Evolutionary conservation across 2,888 invertebrate species (phyloP), one percentile per base, ranked within the genome.

Genomic region (Chrysopilus asiliformis): DNA sequence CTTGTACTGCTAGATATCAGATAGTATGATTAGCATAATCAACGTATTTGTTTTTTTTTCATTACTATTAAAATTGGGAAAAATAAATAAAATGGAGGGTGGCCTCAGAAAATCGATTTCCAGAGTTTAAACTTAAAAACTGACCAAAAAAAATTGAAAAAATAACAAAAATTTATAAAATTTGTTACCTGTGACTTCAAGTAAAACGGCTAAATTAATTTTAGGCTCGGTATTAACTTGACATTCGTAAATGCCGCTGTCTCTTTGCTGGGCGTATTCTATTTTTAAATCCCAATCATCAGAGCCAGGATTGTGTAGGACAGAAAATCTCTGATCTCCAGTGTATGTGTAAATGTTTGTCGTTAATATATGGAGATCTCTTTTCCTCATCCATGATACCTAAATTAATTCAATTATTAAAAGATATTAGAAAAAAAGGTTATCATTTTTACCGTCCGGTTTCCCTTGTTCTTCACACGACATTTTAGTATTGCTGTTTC

Each of bases 161-260:
- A n/a, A n/a, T n/a, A n/a, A n/a, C n/a, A n/a, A n/a, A n/a, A n/a
- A n/a, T n/a, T n/a, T n/a, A n/a, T n/a, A n/a, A n/a, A n/a, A n/a
- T n/a, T n/a, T n/a, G n/a, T 13, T 27, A 38, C 38, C 38, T 14
- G 38, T 38, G 8, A 38, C 81, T 52, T 73, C 74, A 40, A 87
- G 70, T 53, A 73, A 64, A 52, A 86, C 75, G 29, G 85, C 85
- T 71, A 85, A 74, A 64, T 84, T 86, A 60, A 86, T 80, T 63
- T 86, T 87, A 14, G 86, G 86, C 57, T 87, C 86, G 1, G 85
- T 87, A 65, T 87, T 87, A 49, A 87, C 82, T 70, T 86, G 86
- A 53, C 85, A 86, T 63, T 86, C 85, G 67, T 86, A 86, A 42
- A 84, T 77, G 6, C 85, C 86, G 2, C 79, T 84, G 58, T 87